Evolutionary conservation across 2,888 invertebrate genomes (phyloP), one percentile per base, ranked within the genome.

Genomic region (Tiphia femorata): DNA sequence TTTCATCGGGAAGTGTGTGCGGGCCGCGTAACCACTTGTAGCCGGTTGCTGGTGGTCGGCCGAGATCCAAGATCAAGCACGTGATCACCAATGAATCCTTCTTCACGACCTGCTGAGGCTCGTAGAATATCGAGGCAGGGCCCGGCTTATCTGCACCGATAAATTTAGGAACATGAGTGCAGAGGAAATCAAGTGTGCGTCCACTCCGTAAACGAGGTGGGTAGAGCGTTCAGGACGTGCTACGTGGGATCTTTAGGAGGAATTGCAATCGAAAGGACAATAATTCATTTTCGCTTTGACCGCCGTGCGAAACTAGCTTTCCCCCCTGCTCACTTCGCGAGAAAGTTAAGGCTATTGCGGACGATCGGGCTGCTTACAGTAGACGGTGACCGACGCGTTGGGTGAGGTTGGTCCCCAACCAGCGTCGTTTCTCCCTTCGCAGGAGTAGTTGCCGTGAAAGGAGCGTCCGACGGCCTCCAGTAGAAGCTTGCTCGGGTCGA

Each of bases 401-500:
- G 88, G 87, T 25, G 95, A 95, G 67, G 89, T 87, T 29, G 89
- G 88, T 35, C 96, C 96, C 93, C 95, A 95, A 6, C 95, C 95
- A 7, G 95, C 96, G 10, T 89, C 88, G 84, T 96, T 97, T 82
- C 89, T 91, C 12, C 96, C 97, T 76, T 92, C 91, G 81, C 97
- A 97, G 0, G 96, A 94, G 85, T 96, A 97, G 85, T 96, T 96
- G 20, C 96, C 97, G 74, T 96, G 94, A 84, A 96, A 96, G 51
- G 91, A 91, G 79, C 95, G 90, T 3, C 91, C 92, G n/a, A 96
- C 94, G 67, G 91, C 91, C 73, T 94, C 92, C 21, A 96, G 87
- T 25, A 94, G 86, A 75, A 96, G 86, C 85, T 94, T 92, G 67
- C 92, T 94, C 0, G 95, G 95, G 80, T 95, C 94, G 73, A 95